phyloP scores from a whole-genome alignment of 2,797 vertebrate species.

The Bovichtus diacanthus region DNA sequence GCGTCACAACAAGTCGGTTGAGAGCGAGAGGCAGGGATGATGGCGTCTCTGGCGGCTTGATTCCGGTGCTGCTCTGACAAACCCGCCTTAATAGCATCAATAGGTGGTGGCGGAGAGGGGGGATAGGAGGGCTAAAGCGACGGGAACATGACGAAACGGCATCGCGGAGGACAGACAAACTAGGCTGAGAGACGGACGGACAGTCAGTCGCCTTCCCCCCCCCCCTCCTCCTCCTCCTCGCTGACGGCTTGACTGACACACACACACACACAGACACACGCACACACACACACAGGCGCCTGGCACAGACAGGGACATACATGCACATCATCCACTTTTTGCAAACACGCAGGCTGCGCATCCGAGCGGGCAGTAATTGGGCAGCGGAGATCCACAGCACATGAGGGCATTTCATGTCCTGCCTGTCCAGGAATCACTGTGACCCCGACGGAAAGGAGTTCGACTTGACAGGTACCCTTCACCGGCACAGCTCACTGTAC shows the following conservation, averaged over 20 bases:
- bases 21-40: slow-evolving; percentile 84
- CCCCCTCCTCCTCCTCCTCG: slow-evolving; percentile 46
- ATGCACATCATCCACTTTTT: slow-evolving; percentile 78
- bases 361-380: slow-evolving; percentile 79
- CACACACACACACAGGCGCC: slow-evolving; percentile 66
- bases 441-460: slow-evolving; percentile 85
- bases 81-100: slow-evolving; percentile 79
- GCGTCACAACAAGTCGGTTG: slow-evolving; percentile 90
- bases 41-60: slow-evolving; percentile 89
- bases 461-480: slow-evolving; percentile 84
- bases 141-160: slow-evolving; percentile 84
- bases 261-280: slow-evolving; percentile 78
- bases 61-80: slow-evolving; percentile 79
- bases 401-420: slow-evolving; percentile 82
- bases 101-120: slow-evolving; percentile 54
- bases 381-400: slow-evolving; percentile 68
- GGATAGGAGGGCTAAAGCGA: slow-evolving; percentile 51
- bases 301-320: slow-evolving; percentile 74
- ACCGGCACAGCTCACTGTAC: slow-evolving; percentile 54
- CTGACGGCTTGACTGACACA: slow-evolving; percentile 83
- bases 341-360: slow-evolving; percentile 76
- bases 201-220: slow-evolving; percentile 55
- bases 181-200: slow-evolving; percentile 77
- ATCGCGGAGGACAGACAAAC: slow-evolving; percentile 81
- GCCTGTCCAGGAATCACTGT: slow-evolving; percentile 79